These are phyloP conservation scores for Maccullochella peelii DNA, from an alignment of 2,113 vertebrate genomes.

Conservation along the genomic window DNA sequence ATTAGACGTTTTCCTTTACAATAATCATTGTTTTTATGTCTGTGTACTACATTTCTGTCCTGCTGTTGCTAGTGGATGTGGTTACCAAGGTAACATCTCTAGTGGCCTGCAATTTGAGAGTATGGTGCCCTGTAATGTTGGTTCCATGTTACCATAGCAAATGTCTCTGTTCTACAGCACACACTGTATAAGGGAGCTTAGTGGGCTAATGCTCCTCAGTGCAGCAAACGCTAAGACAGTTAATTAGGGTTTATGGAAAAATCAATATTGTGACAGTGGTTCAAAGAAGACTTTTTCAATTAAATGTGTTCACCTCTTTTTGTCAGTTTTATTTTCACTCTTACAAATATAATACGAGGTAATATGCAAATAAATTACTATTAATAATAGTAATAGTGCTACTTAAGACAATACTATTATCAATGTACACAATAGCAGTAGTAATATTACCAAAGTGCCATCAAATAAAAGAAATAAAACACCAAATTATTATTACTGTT, in stretches of 20 bases:
- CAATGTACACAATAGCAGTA: background rate
- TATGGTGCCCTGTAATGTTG: conserved; percentile 74
- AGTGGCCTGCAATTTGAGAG: conserved; percentile 79
- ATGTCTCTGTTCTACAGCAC: conserved; percentile 60
- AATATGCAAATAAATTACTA: background rate
- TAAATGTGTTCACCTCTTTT: conserved; percentile 37
- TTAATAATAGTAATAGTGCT: background rate
- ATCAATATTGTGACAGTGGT: conserved; percentile 71
- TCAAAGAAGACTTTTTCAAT: conserved; percentile 54
- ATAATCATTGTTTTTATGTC: conserved; percentile 53
- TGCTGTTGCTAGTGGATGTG: conserved; percentile 71
- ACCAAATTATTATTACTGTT: background rate
- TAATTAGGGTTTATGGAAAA: conserved; percentile 74
- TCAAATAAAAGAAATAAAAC: background rate
- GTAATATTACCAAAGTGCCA: background rate
- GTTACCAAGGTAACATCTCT: conserved; percentile 85
- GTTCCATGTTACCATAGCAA: conserved; percentile 74
- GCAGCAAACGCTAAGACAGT: conserved; percentile 64
- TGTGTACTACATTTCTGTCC: conserved; percentile 64
- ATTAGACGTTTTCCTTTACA: conserved; percentile 9
- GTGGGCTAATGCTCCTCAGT: conserved; percentile 60
- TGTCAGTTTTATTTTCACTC: conserved; percentile 19
- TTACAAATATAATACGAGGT: conserved; percentile 9
- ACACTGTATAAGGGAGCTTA: conserved; percentile 61
- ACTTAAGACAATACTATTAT: background rate